Conservation (phyloP, 1,140 invertebrate genomes). For the Sipha flava region DNA sequence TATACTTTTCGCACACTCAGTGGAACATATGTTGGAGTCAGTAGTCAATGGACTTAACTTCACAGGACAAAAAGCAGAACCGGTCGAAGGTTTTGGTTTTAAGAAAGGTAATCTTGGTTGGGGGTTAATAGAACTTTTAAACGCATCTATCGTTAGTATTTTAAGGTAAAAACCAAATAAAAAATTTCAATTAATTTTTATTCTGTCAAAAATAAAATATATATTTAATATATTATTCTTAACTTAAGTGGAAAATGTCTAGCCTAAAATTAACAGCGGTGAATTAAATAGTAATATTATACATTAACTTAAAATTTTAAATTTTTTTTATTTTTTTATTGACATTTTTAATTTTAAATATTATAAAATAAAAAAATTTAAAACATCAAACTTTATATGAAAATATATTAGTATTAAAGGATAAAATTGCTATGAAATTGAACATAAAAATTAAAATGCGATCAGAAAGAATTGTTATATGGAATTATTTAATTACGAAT, state of each 20-base stretch:
- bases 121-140: background rate
- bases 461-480: background rate
- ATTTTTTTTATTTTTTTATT: background rate
- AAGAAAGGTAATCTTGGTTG: constrained; percentile 21
- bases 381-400: background rate
- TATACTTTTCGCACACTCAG: background rate
- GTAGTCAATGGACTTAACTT: background rate
- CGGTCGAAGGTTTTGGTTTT: constrained; percentile 4
- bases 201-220: background rate
- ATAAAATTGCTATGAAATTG: background rate
- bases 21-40: background rate
- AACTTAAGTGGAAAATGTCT: background rate
- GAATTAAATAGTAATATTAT: background rate
- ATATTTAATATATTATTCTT: background rate
- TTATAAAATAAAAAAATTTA: background rate
- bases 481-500: background rate
- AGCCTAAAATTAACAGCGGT: background rate
- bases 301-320: background rate
- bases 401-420: background rate
- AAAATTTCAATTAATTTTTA: background rate
- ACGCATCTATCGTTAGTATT: constrained; percentile 13
- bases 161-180: constrained; percentile 24
- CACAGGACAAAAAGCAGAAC: constrained; percentile 15
- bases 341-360: background rate
- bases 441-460: background rate